phyloP scores from a whole-genome alignment of 2,113 vertebrate species.

The Clarias macrocephalus region DNA sequence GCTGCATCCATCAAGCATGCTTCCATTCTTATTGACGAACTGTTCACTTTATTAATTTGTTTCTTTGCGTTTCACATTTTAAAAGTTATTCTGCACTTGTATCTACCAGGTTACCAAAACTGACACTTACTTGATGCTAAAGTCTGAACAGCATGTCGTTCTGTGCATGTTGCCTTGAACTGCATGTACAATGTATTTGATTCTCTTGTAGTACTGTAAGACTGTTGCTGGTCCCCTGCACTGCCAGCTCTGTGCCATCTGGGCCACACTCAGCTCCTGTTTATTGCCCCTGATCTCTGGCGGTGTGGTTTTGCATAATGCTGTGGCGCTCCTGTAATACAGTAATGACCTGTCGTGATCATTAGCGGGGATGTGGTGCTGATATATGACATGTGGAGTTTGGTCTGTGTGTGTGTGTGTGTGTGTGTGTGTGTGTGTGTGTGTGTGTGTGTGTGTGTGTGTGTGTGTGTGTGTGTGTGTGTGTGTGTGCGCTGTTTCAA shows the following conservation, averaged over 20 bases:
- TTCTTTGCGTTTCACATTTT: background rate
- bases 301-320: constrained; percentile 39
- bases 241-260: constrained; percentile 25
- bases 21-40: background rate
- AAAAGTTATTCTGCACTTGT: background rate
- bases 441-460: background rate
- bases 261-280: constrained; percentile 25
- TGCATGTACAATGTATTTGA: background rate
- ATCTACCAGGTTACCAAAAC: background rate
- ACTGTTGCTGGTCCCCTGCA: background rate
- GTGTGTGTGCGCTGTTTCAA: background rate
- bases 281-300: constrained; percentile 26
- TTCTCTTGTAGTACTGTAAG: background rate
- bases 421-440: constrained; percentile 1
- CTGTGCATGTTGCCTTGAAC: background rate
- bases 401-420: background rate
- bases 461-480: background rate
- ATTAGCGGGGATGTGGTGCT: constrained; percentile 46
- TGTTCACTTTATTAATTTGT: background rate
- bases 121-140: background rate
- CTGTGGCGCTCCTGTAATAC: constrained; percentile 47
- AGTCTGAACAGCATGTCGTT: background rate
- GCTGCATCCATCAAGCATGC: background rate
- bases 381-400: constrained; percentile 8
- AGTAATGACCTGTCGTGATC: constrained; percentile 41